Base-by-base conservation (phyloP, 2,888 invertebrate species). In the Dryobotodes eremita region DNA sequence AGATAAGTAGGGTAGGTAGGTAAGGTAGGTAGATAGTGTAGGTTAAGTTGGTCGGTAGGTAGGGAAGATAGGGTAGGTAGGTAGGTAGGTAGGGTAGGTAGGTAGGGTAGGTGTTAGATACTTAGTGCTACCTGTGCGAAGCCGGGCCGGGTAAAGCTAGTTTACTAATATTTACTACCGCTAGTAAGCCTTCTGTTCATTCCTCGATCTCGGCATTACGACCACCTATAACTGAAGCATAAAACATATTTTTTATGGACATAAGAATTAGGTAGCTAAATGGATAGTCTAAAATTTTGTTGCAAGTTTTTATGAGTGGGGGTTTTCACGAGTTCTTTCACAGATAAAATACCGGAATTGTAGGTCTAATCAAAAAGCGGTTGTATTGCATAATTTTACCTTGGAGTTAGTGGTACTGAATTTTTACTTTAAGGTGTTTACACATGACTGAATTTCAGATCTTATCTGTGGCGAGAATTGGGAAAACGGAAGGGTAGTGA, bases 241-340 rank as follows among this genome's bases (percentile, higher is more conserved):
- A 82, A 88, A 85, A 85, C 86, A 86, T 86, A 88, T 88, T 83
- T 86, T 86, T 88, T 86, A 85, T 86, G 79, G 75, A 69, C 83
- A 83, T 83, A 86, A 83, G 83, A 85, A 86, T 88, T 88, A 88
- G 80, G 83, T 86, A 79, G 73, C 83, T 87, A 84, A 86, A 84
- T 85, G 87, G 77, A 80, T 80, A 87, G 79, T 78, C 83, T 82
- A 80, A 88, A 82, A 80, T 84, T 79, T 82, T 85, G 86, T 76
- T 80, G 76, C 70, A 76, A 73, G 61, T 82, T 87, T 80, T 87
- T 87, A 87, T 66, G 78, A 75, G 83, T 36, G 26, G 62, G 69
- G 75, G 86, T 75, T 42, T 42, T 42, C 86, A 83, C 79, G 86
- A 75, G 66, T 20, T 59, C 77, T 65, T 66, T 73, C 65, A 71